Conservation (phyloP, 2,888 invertebrate genomes). For the Drosophila mimica region DNA sequence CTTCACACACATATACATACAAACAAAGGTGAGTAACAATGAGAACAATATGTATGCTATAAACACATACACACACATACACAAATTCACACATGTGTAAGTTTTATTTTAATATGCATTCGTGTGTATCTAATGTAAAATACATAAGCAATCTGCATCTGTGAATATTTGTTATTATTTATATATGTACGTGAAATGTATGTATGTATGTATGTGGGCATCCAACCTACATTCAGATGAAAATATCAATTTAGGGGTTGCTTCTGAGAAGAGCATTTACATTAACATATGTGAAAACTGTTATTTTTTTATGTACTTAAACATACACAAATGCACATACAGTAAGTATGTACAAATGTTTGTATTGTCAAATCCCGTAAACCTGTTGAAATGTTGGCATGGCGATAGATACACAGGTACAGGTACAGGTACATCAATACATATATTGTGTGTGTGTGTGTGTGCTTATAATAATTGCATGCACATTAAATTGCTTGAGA, state of each 20-base stretch:
- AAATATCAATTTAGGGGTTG: conserved; percentile 30
- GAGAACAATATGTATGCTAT: conserved; percentile 4
- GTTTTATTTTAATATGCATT: neutral
- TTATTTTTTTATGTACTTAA: neutral
- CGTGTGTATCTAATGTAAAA: conserved; percentile 5
- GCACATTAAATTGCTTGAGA: neutral
- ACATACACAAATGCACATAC: conserved; percentile 8
- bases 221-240: conserved; percentile 10
- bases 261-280: neutral
- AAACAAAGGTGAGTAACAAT: conserved; percentile 24
- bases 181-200: neutral
- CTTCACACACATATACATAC: conserved; percentile 6
- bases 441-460: neutral
- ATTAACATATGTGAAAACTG: conserved; percentile 2
- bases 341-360: conserved; percentile 6
- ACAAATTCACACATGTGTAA: neutral
- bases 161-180: conserved; percentile 7
- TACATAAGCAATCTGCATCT: neutral
- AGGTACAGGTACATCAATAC: neutral
- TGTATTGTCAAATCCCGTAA: conserved; percentile 9
- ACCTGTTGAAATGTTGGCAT: conserved; percentile 39
- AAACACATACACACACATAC: neutral
- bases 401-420: conserved; percentile 1
- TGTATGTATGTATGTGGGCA: neutral
- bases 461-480: neutral